Percentiles rank a stretch among this genome's conserved stretches.
Conservation (phyloP, 2,888 invertebrate species). For the Apantesis nais region DNA sequence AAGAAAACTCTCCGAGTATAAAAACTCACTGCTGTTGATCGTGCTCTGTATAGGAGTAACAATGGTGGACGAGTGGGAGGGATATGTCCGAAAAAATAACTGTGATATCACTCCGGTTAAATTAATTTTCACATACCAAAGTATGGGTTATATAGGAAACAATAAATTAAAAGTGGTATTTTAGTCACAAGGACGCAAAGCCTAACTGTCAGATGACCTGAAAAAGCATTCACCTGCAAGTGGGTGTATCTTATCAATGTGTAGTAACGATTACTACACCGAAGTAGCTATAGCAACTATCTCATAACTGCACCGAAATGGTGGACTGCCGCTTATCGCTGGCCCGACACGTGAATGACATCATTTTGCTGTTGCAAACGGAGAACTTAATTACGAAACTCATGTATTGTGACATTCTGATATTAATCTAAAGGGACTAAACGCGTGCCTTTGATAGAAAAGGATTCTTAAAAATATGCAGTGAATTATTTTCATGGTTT, state of each 20-base stretch:
- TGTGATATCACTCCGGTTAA: too few species aligned
- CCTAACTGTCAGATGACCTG: not conserved
- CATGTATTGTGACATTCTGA: not conserved
- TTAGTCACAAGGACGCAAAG: not conserved
- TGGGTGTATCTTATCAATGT: not conserved
- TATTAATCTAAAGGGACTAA: not conserved
- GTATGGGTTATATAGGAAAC: not conserved
- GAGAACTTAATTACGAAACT: not conserved
- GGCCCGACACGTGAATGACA: conserved; percentile 11
- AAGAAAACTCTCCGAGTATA: too few species aligned
- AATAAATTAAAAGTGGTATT: not conserved
- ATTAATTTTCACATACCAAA: too few species aligned
- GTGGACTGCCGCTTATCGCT: not conserved
- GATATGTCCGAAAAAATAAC: too few species aligned
- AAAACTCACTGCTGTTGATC: too few species aligned
- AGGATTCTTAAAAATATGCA: too few species aligned
- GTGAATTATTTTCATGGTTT: too few species aligned
- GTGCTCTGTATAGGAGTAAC: too few species aligned
- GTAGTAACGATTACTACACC: conserved; percentile 4
- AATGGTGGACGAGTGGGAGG: too few species aligned
- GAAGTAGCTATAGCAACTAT: conserved; percentile 17
- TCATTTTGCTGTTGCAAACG: conserved; percentile 6
- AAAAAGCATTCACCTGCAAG: not conserved
- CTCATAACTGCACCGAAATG: not conserved
- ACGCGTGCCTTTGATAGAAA: too few species aligned